Evolutionary conservation across 2,888 invertebrate species (phyloP).

Genomic region (Campoplex capitator): DNA sequence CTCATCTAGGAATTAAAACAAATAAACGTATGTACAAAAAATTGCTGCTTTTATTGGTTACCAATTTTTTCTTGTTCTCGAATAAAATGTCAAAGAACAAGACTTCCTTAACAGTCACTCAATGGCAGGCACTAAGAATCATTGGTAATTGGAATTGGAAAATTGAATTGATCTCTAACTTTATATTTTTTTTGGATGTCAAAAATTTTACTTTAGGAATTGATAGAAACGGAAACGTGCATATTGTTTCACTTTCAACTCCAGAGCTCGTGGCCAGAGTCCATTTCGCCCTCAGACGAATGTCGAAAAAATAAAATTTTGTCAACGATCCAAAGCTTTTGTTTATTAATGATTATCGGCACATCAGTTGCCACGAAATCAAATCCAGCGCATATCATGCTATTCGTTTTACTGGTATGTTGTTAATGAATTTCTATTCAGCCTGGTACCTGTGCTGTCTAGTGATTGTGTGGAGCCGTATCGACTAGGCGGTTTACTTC

Average conservation of each 20-base stretch:
- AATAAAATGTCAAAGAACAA: neutral
- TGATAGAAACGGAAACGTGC: neutral
- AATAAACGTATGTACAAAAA: neutral
- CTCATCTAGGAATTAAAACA: slow-evolving; percentile 86
- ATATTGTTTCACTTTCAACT: neutral
- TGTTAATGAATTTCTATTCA: slow-evolving; percentile 1
- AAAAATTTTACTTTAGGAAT: too few species aligned
- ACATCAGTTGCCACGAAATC: too few species aligned
- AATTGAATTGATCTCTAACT: neutral
- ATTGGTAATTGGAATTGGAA: too few species aligned
- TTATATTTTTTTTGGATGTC: neutral
- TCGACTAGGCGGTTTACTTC: slow-evolving; percentile 96
- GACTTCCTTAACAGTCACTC: too few species aligned
- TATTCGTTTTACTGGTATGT: neutral
- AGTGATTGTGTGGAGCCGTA: slow-evolving; percentile 96
- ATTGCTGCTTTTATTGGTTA: neutral
- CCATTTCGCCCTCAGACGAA: neutral
- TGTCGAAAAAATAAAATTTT: too few species aligned
- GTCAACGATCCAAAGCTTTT: too few species aligned
- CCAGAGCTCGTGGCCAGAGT: too few species aligned
- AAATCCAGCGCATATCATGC: too few species aligned
- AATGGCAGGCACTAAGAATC: too few species aligned
- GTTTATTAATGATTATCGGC: too few species aligned
- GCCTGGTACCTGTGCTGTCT: slow-evolving; percentile 92
- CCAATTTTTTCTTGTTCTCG: neutral